These are phyloP conservation scores for Zaprionus nigranus DNA, from an alignment of 1,140 invertebrate species.

Conservation along the genomic window DNA sequence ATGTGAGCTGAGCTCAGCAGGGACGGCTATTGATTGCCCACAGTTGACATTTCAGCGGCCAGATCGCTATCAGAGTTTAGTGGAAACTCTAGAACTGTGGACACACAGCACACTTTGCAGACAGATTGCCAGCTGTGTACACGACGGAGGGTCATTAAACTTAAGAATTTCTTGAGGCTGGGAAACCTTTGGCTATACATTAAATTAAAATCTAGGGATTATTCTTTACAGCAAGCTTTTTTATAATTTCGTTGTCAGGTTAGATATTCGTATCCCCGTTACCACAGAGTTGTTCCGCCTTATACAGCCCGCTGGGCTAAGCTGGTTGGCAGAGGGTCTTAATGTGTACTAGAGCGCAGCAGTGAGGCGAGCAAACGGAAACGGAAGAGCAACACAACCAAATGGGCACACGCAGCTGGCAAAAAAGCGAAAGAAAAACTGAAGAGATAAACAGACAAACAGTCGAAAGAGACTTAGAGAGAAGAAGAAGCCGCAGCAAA, in stretches of 20 bases:
- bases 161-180: not conserved
- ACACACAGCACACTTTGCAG: too few relatives aligned
- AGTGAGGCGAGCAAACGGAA: slow-evolving; percentile 25
- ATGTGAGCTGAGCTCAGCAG: not conserved
- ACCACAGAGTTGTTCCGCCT: not conserved
- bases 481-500: not conserved
- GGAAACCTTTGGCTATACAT: not conserved
- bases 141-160: too few relatives aligned
- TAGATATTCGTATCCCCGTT: not conserved
- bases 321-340: not conserved
- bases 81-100: not conserved
- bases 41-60: not conserved
- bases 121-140: too few relatives aligned
- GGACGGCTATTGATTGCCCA: not conserved
- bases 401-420: not conserved
- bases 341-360: slow-evolving; percentile 3
- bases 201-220: not conserved
- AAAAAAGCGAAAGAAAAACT: slow-evolving; percentile 2
- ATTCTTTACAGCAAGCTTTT: not conserved
- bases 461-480: slow-evolving; percentile 13
- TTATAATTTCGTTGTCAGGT: not conserved
- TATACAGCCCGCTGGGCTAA: not conserved
- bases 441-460: slow-evolving; percentile 7
- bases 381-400: slow-evolving; percentile 24
- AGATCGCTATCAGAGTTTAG: not conserved